These are phyloP conservation scores for Drosophila erecta DNA, from an alignment of 1,140 invertebrate species.

Conservation along the genomic window DNA sequence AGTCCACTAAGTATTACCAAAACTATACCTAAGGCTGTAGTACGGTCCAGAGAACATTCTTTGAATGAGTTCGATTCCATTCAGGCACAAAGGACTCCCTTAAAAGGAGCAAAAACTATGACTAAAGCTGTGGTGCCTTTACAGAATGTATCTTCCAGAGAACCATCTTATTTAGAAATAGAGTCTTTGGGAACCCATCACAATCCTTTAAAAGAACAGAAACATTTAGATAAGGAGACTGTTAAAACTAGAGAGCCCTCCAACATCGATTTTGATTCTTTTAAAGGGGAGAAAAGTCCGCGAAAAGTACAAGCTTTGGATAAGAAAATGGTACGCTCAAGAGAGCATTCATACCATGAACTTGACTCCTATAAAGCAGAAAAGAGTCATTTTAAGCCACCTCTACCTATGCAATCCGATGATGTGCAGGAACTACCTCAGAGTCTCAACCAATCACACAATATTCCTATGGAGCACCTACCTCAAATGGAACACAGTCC, in stretches of 20 bases:
- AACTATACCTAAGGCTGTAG: background rate
- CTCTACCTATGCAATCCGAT: background rate
- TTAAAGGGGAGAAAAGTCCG: background rate
- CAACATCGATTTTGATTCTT: slow-evolving; percentile 4
- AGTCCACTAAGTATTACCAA: background rate
- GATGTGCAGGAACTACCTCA: background rate
- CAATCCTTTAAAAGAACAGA: background rate
- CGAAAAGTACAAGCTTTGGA: background rate
- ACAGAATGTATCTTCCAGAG: background rate
- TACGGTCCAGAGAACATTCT: slow-evolving; percentile 13
- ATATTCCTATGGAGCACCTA: background rate
- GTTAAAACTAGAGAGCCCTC: slow-evolving; percentile 16
- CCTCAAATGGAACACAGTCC: slow-evolving; percentile 1
- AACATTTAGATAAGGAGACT: background rate
- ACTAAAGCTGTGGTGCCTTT: background rate
- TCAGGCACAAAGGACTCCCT: background rate
- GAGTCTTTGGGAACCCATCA: background rate
- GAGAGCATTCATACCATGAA: background rate
- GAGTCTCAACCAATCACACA: background rate
- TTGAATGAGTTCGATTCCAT: slow-evolving; percentile 14
- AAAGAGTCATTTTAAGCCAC: background rate
- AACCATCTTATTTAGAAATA: slow-evolving; percentile 3
- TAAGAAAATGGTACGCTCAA: background rate
- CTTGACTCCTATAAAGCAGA: background rate
- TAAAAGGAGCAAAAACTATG: background rate